Evolutionary conservation across 2,797 vertebrate species (phyloP).

Genomic region (Eulemur rubriventer): DNA sequence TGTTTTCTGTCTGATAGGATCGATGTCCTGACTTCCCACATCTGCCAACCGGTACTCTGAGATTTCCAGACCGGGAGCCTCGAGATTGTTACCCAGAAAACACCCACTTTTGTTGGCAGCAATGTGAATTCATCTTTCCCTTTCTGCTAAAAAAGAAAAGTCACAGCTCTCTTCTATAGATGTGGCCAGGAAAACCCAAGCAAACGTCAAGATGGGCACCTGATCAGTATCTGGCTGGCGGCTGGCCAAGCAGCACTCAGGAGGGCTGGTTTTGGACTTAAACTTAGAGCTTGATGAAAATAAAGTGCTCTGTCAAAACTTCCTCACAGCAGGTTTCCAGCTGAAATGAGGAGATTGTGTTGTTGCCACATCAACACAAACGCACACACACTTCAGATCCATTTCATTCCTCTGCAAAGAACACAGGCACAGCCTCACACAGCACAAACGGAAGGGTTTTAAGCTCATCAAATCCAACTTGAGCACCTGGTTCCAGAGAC

Average conservation of each 20-base stretch:
- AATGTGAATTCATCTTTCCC: not conserved
- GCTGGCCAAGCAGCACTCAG: accelerated
- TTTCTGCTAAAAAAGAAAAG: not conserved
- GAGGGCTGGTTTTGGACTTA: not conserved
- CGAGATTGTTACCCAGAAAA: not conserved
- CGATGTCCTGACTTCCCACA: not conserved
- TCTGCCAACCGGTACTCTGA: not conserved
- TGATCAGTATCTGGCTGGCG: accelerated
- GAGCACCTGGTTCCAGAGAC: not conserved
- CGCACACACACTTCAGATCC: not conserved
- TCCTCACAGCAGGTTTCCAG: not conserved
- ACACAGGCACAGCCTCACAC: not conserved
- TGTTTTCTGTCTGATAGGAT: not conserved
- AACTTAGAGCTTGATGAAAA: not conserved
- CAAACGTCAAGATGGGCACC: not conserved
- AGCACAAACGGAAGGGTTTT: no score
- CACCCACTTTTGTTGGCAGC: not conserved
- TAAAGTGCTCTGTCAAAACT: constrained; percentile 13
- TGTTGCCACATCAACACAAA: not conserved
- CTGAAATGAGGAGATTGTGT: not conserved
- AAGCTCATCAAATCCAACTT: not conserved
- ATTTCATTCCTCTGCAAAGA: not conserved
- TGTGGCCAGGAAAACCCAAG: not conserved
- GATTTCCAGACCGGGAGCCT: not conserved
- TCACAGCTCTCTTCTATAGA: not conserved